phyloP scores from a whole-genome alignment of 2,113 vertebrate genomes.

The Verasper variegatus region DNA sequence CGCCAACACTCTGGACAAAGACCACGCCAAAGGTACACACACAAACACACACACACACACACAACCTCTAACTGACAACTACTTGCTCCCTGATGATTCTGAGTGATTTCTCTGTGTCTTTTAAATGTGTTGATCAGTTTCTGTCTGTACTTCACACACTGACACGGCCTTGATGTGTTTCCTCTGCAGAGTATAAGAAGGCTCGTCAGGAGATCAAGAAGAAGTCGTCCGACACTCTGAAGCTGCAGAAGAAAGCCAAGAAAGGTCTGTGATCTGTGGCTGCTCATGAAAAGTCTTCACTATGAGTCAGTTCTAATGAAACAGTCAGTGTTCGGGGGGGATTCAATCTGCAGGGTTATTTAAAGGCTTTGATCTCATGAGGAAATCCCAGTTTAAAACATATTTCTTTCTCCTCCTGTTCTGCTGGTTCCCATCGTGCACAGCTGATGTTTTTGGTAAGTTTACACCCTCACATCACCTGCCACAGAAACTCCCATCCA shows the following conservation, averaged over 20 bases:
- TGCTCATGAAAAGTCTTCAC: background rate
- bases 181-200: slow-evolving; percentile 88
- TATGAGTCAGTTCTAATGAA: background rate
- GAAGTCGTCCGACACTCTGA: slow-evolving; percentile 91
- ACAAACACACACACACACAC: background rate
- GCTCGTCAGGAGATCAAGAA: slow-evolving; percentile 95
- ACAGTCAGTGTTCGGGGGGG: background rate
- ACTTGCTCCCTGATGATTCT: too few relatives aligned
- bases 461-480: background rate
- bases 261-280: slow-evolving; percentile 84
- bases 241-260: slow-evolving; percentile 94
- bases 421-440: slow-evolving; percentile 32
- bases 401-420: background rate
- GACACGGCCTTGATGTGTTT: background rate
- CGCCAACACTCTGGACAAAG: slow-evolving; percentile 92
- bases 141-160: too few relatives aligned
- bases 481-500: background rate
- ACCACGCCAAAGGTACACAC: slow-evolving; percentile 89
- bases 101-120: too few relatives aligned
- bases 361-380: background rate
- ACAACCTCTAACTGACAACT: background rate
- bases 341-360: background rate
- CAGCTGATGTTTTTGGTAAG: slow-evolving; percentile 75
- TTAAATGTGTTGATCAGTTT: too few relatives aligned
- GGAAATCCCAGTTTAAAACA: too few relatives aligned